These are phyloP conservation scores for Bombus terrestris DNA, from an alignment of 1,140 invertebrate species.

Conservation along the genomic window DNA sequence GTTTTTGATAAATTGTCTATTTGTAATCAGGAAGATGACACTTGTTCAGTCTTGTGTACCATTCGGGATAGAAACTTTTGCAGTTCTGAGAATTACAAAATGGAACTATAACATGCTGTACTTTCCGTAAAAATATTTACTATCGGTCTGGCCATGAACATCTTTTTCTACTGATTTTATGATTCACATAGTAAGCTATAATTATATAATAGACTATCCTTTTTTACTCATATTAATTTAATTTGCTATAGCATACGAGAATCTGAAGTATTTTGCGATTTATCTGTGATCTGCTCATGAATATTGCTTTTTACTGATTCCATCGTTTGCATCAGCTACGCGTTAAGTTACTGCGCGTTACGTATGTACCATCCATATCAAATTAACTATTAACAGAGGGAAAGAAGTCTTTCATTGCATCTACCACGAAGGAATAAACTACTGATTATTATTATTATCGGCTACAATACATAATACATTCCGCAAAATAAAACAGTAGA, in stretches of 20 bases:
- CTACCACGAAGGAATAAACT: too few species aligned
- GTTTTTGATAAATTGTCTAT: neutral
- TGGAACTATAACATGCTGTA: neutral
- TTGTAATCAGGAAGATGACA: neutral
- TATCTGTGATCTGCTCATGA: neutral
- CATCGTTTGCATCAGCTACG: too few species aligned
- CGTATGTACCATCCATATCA: too few species aligned
- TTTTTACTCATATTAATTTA: neutral
- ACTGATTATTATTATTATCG: neutral
- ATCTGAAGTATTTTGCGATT: neutral
- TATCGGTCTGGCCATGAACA: neutral
- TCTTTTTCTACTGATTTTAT: neutral
- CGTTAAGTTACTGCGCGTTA: too few species aligned
- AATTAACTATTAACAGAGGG: too few species aligned
- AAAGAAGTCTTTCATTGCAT: too few species aligned
- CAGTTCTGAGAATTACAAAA: neutral
- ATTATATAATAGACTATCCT: neutral
- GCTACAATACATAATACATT: too few species aligned
- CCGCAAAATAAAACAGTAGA: neutral
- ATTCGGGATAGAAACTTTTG: neutral
- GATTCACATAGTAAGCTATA: neutral
- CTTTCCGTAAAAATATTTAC: neutral
- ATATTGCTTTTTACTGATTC: neutral
- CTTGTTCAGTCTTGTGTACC: neutral
- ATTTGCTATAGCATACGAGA: neutral